A percentile compares a stretch with the other conserved stretches of the same genome.
Conservation (phyloP, 2,888 invertebrate genomes). For the Meta bourneti region DNA sequence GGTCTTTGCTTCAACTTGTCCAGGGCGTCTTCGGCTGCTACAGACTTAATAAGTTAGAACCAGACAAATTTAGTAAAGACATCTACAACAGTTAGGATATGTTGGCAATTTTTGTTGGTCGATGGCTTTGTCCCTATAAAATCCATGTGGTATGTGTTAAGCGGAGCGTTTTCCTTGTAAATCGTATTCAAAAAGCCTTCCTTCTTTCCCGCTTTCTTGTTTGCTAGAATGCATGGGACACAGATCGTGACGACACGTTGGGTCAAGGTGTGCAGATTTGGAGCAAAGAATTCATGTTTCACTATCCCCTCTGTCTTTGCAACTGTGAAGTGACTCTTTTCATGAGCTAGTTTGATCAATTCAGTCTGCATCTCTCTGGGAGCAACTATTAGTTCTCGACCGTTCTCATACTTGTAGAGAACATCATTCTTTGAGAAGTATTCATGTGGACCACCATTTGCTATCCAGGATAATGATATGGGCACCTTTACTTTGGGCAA, state of each 20-base stretch:
- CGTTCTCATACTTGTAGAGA: no score
- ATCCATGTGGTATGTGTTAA: not conserved
- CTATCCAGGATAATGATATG: not conserved
- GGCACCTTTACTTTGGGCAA: not conserved
- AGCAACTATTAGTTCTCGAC: no score
- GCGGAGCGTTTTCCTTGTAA: not conserved
- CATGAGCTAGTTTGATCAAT: no score
- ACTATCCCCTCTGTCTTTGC: constrained; percentile 17
- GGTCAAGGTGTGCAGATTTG: not conserved
- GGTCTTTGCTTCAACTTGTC: not conserved
- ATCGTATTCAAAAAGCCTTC: not conserved
- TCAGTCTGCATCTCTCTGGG: no score
- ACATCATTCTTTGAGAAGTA: no score
- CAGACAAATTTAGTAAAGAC: constrained; percentile 27
- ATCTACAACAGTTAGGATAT: constrained; percentile 9
- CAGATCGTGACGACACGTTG: constrained; percentile 12
- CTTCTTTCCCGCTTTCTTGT: not conserved
- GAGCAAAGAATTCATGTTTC: constrained; percentile 1
- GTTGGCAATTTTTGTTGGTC: constrained; percentile 25
- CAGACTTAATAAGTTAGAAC: constrained; percentile 2
- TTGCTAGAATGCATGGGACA: not conserved
- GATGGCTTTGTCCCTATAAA: constrained; percentile 5
- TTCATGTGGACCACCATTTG: not conserved
- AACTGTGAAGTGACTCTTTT: constrained; percentile 4
- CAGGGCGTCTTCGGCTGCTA: not conserved